Conservation (phyloP, 2,888 invertebrate genomes). For the Spisula subtruncata region DNA sequence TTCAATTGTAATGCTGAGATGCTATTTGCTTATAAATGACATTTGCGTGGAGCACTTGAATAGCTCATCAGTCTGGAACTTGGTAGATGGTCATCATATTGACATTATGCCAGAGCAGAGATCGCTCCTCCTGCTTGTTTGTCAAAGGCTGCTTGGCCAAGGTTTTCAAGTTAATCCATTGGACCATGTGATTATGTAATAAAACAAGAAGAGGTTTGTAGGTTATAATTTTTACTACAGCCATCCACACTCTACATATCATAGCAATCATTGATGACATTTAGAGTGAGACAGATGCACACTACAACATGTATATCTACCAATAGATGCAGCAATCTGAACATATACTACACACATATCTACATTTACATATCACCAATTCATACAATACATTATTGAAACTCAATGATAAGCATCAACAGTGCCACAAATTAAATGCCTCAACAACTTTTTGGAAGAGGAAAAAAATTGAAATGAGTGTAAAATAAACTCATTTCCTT, state of each 20-base stretch:
- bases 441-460: neutral
- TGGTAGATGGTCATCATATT: too few species aligned
- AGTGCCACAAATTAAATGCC: neutral
- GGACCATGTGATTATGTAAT: neutral
- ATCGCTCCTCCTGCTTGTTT: too few species aligned
- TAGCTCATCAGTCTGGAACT: too few species aligned
- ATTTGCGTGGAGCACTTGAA: too few species aligned
- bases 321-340: conserved; percentile 77
- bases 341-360: conserved; percentile 75
- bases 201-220: neutral
- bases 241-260: conserved; percentile 70
- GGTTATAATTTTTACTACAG: conserved; percentile 44
- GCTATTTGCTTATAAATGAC: too few species aligned
- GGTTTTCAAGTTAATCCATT: too few species aligned
- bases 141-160: too few species aligned
- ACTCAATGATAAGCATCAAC: neutral
- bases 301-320: conserved; percentile 72
- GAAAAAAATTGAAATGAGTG: neutral
- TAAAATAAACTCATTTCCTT: too few species aligned
- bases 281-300: conserved; percentile 70
- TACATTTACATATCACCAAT: conserved; percentile 46
- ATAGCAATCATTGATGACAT: conserved; percentile 50
- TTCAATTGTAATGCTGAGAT: too few species aligned
- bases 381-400: neutral
- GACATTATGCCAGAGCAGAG: too few species aligned